Evolutionary conservation across 2,888 invertebrate genomes (phyloP), one percentile per base, ranked within the genome.

Genomic region (Alentia gelatinosa): DNA sequence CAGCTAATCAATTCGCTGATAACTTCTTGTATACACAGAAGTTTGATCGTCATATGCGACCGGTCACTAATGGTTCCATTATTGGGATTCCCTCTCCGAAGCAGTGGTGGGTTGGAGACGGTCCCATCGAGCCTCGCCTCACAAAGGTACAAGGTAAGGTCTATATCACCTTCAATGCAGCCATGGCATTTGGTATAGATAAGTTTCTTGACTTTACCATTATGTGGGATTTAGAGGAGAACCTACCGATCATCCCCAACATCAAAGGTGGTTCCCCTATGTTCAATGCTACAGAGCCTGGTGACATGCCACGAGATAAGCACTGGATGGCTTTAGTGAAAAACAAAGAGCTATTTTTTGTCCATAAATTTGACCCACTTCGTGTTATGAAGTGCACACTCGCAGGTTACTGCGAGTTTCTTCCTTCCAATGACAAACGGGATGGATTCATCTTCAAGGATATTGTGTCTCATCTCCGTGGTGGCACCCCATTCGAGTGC

Each of bases 1-100:
- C 93, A 23, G 89, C 93, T 1, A 94, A 94, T 84, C 93, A 93
- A 56, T 94, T 94, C 90, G 92, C 92, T n/a, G 94, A 94, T 91
- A 94, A 94, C 89, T 94, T 93, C 91, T 91, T 94, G 7, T 94
- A 92, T 91, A 93, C 93, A 9, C 94, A 94, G 91, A 91, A 90
- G 86, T 94, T 93, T 90, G 92, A 94, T 89, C n/a, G 47, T 12
- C 63, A 92, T 42, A 91, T 94, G 92, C 90, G 90, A 33, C 94
- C 94, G 9, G 37, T 92, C 7, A 91, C 89, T 12, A 91, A 92
- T 35, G 94, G 93, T 3, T 91, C 93, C 4, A 92, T 94, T 26
- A 89, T 94, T 35, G 94, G 94, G 12, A 93, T 94, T 12, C 94
- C 94, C 0, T 40, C 92, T 4, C 93, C 93, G 3, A 94, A 93